Percentiles rank a stretch among this genome's conserved stretches.
These are phyloP conservation scores for Knipowitschia caucasica DNA, from an alignment of 2,797 vertebrate genomes.

Conservation along the genomic window DNA sequence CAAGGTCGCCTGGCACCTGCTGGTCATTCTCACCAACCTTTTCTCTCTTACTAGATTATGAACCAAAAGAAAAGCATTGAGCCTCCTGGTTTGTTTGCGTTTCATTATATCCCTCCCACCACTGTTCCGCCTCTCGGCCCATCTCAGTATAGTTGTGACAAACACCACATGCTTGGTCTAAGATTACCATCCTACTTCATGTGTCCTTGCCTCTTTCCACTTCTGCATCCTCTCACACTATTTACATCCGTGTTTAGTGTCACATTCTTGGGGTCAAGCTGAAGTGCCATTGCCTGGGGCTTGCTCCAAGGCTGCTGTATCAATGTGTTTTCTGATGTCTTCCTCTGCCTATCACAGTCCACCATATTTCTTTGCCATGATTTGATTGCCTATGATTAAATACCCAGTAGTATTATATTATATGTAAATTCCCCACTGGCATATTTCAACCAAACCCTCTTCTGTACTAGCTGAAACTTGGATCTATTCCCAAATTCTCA, in stretches of 20 bases:
- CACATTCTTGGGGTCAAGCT: slow-evolving; percentile 61
- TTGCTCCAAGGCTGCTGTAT: slow-evolving; percentile 60
- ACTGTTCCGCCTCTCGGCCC: slow-evolving; percentile 9
- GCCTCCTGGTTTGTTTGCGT: slow-evolving; percentile 2
- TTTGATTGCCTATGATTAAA: slow-evolving; percentile 60
- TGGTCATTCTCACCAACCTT: slow-evolving; percentile 39
- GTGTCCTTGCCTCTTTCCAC: background rate
- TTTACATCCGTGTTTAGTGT: slow-evolving; percentile 70
- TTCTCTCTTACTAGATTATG: slow-evolving; percentile 15
- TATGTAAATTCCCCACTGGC: slow-evolving; percentile 54
- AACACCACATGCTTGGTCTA: slow-evolving; percentile 40
- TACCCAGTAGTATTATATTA: slow-evolving; percentile 44
- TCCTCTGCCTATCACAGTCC: slow-evolving; percentile 37
- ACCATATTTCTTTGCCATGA: slow-evolving; percentile 23
- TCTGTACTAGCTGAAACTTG: slow-evolving; percentile 51
- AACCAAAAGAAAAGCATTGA: background rate
- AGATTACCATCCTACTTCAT: slow-evolving; percentile 18
- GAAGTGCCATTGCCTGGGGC: slow-evolving; percentile 58
- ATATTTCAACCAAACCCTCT: background rate
- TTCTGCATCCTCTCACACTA: slow-evolving; percentile 27
- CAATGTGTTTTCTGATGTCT: slow-evolving; percentile 58
- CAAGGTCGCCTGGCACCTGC: slow-evolving; percentile 30
- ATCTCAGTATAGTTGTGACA: slow-evolving; percentile 32
- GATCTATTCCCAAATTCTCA: slow-evolving; percentile 77
- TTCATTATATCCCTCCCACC: slow-evolving; percentile 8